Conservation (phyloP, 2,113 vertebrate species). For the Protomyctophum bolini region DNA sequence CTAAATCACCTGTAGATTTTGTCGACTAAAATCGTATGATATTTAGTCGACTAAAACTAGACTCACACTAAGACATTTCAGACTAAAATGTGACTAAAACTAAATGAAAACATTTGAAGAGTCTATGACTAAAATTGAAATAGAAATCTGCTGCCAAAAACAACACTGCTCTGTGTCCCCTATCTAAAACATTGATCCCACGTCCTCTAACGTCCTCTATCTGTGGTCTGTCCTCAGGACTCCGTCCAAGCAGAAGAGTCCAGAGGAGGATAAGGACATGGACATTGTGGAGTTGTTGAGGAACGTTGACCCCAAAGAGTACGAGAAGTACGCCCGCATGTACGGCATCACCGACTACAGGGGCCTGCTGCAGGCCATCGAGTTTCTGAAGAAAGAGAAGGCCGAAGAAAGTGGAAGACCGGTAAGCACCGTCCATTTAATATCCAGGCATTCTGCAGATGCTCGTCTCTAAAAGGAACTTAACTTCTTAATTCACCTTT, state of each 20-base stretch:
- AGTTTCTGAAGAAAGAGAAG: slow-evolving; percentile 90
- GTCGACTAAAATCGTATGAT: too few species aligned
- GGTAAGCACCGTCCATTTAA: slow-evolving; percentile 64
- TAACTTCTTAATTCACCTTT: too few species aligned
- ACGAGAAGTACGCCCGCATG: slow-evolving; percentile 98
- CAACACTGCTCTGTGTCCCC: too few species aligned
- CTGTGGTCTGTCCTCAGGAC: slow-evolving; percentile 77
- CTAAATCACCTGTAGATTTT: too few species aligned
- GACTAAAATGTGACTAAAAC: too few species aligned
- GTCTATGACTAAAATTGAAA: too few species aligned
- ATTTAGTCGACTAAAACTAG: too few species aligned
- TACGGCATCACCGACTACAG: slow-evolving; percentile 98
- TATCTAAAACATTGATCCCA: background rate
- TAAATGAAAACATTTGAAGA: too few species aligned
- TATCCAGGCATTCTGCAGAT: too few species aligned
- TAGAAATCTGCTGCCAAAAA: too few species aligned
- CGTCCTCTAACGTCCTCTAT: background rate
- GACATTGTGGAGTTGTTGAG: slow-evolving; percentile 96
- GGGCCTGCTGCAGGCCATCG: slow-evolving; percentile 96
- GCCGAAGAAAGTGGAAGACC: slow-evolving; percentile 88
- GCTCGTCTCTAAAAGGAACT: too few species aligned
- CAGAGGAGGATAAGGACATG: slow-evolving; percentile 89
- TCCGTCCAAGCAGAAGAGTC: slow-evolving; percentile 90
- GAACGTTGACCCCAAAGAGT: slow-evolving; percentile 98
- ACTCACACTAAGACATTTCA: too few species aligned